Evolutionary conservation across 2,888 invertebrate genomes (phyloP).

Genomic region (Caenorhabditis sp.): DNA sequence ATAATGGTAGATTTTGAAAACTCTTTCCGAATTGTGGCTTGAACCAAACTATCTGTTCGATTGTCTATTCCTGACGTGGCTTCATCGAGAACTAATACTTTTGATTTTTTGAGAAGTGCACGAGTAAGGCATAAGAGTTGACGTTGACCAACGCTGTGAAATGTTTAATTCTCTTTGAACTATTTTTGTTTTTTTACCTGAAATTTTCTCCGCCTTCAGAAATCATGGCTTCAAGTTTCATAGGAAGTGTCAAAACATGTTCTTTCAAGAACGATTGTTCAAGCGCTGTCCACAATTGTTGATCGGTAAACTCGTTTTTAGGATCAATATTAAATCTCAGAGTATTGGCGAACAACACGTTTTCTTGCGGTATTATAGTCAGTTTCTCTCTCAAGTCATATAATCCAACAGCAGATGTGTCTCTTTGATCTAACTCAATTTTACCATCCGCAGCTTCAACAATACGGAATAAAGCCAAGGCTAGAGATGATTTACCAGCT

Average conservation of each 20-base stretch:
- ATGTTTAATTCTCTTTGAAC: too few relatives aligned
- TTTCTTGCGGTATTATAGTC: slow-evolving; percentile 79
- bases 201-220: slow-evolving; percentile 89
- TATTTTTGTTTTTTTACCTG: too few relatives aligned
- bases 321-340: slow-evolving; percentile 90
- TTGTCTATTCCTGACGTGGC: slow-evolving; percentile 75
- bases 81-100: slow-evolving; percentile 75
- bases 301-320: slow-evolving; percentile 75
- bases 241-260: slow-evolving; percentile 47
- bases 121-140: slow-evolving; percentile 74
- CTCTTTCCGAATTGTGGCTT: slow-evolving; percentile 70
- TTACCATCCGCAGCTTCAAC: slow-evolving; percentile 64
- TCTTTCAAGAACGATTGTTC: slow-evolving; percentile 46
- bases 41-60: slow-evolving; percentile 75
- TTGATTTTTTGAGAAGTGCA: slow-evolving; percentile 72
- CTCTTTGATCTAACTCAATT: slow-evolving; percentile 62
- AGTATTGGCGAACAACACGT: slow-evolving; percentile 31
- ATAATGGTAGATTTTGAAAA: slow-evolving; percentile 55
- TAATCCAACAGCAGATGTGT: slow-evolving; percentile 77
- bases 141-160: slow-evolving; percentile 73
- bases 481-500: slow-evolving; percentile 70
- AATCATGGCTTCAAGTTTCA: slow-evolving; percentile 83
- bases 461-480: slow-evolving; percentile 69
- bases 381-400: slow-evolving; percentile 84
- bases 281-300: slow-evolving; percentile 49